Base-by-base conservation (phyloP, 2,888 invertebrate species). In the Calameuta idolon region DNA sequence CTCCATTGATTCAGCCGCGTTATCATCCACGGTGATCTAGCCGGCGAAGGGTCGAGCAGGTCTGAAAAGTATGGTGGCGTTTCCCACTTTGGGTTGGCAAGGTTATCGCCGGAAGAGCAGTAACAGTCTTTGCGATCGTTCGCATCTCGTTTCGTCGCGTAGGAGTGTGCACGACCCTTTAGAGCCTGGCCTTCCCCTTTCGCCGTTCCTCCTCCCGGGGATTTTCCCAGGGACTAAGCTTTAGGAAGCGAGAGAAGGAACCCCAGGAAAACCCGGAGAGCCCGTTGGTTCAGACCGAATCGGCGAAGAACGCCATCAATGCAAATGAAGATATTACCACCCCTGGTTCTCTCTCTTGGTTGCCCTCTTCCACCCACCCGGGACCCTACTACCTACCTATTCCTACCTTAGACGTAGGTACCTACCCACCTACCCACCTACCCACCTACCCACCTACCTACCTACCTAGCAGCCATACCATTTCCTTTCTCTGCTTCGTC, bases 281-380 rank as follows among this genome's bases (percentile, higher is more conserved):
- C 75, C 35, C 75, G 75, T 73, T 34, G 35, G 34, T 40, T 74
- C 74, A 68, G 69, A 76, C 31, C 55, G 76, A 77, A 77, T 79
- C 79, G 74, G 40, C 79, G 76, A 74, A 76, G 79, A 79, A 76
- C 79, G 71, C 82, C 84, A 84, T 85, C 84, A 83, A 85, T 85
- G 85, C 83, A 85, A 85, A 85, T 85, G 86, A 85, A 85, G 85
- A 85, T 85, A 79, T 79, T 79, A 79, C 79, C 76, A 76, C 76
- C 76, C 79, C 76, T 69, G 74, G 34, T 34, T 73, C 40, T 34
- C 69, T 34, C 74, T 73, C 55, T 71, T 71, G 23, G 4, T 31
- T 33, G 71, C 31, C 71, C 71, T 71, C 71, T 71, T 71, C 71
- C 71, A 55, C 23, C 55, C 55, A 55, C 55, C 55, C 55, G 5